Evolutionary conservation across 2,797 vertebrate species (phyloP).

Genomic region (Acanthurus leucopareius): DNA sequence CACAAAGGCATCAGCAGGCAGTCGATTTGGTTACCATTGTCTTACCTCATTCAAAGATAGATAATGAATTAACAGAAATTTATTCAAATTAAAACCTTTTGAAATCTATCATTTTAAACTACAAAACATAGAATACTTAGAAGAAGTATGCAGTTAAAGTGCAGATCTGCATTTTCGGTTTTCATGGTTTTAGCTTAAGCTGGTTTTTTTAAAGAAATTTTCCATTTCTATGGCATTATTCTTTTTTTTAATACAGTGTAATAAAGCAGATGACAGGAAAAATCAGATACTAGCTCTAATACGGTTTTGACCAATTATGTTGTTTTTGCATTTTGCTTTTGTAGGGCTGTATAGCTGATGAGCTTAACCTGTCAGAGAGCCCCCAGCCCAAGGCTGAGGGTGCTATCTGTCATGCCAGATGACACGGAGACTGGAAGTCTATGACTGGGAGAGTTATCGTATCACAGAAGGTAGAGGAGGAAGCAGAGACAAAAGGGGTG

Average conservation of each 20-base stretch:
- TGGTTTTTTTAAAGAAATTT: neutral
- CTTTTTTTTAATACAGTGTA: neutral
- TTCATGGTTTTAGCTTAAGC: neutral
- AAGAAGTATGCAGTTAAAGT: neutral
- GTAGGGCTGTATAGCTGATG: conserved; percentile 38
- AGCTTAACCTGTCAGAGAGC: conserved; percentile 78
- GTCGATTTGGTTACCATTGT: too few species aligned
- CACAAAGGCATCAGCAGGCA: too few species aligned
- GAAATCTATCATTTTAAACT: neutral
- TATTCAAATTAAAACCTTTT: too few species aligned
- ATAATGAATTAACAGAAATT: too few species aligned
- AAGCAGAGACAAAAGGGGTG: conserved; percentile 23
- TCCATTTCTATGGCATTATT: neutral
- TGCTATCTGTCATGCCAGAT: conserved; percentile 79
- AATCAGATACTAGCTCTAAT: neutral
- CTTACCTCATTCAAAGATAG: too few species aligned
- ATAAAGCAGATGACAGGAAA: neutral
- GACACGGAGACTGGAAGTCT: conserved; percentile 75
- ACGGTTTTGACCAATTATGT: neutral
- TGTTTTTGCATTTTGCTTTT: conserved; percentile 2
- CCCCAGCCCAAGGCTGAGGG: conserved; percentile 79
- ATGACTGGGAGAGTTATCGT: conserved; percentile 77
- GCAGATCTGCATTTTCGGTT: neutral
- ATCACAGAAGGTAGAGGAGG: conserved; percentile 63
- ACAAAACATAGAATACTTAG: neutral